A percentile compares a stretch with the other conserved stretches of the same genome.
These are phyloP conservation scores for Onchidella celtica DNA, from an alignment of 2,888 invertebrate species.

Conservation along the genomic window DNA sequence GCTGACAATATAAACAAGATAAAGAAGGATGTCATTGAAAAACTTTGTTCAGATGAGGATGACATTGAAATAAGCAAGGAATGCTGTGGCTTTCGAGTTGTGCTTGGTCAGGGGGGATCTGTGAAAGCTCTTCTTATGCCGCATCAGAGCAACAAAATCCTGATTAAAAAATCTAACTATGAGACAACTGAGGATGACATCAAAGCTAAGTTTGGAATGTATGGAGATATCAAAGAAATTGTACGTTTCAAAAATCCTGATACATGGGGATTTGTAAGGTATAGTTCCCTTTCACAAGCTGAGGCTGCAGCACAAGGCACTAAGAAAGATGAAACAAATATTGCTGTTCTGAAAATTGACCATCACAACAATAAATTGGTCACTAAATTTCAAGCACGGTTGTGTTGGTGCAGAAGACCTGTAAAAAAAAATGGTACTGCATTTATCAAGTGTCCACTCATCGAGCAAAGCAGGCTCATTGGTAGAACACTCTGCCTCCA, in stretches of 20 bases:
- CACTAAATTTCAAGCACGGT: constrained; percentile 56
- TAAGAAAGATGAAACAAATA: constrained; percentile 50
- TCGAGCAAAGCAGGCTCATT: constrained; percentile 17
- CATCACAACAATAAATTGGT: constrained; percentile 27
- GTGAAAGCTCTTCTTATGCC: constrained; percentile 63
- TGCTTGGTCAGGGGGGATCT: constrained; percentile 61
- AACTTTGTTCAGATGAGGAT: constrained; percentile 47
- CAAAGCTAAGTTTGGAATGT: constrained; percentile 53
- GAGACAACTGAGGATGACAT: constrained; percentile 44
- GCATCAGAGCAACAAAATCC: constrained; percentile 60
- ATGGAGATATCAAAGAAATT: constrained; percentile 57
- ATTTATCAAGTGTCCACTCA: constrained; percentile 40
- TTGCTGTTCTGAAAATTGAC: constrained; percentile 55
- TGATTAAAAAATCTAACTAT: constrained; percentile 53
- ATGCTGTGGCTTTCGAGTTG: constrained; percentile 55
- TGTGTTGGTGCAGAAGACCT: constrained; percentile 65
- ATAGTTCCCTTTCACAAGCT: constrained; percentile 48
- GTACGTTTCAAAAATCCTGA: constrained; percentile 47
- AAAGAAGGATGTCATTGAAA: constrained; percentile 38
- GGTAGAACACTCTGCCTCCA: neutral
- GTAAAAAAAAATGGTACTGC: constrained; percentile 55
- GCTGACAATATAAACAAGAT: neutral
- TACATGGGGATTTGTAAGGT: constrained; percentile 67
- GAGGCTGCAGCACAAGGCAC: constrained; percentile 49
- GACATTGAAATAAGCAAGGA: constrained; percentile 53